Evolutionary conservation across 1,140 invertebrate genomes (phyloP).

Genomic region (Telenomus remus): DNA sequence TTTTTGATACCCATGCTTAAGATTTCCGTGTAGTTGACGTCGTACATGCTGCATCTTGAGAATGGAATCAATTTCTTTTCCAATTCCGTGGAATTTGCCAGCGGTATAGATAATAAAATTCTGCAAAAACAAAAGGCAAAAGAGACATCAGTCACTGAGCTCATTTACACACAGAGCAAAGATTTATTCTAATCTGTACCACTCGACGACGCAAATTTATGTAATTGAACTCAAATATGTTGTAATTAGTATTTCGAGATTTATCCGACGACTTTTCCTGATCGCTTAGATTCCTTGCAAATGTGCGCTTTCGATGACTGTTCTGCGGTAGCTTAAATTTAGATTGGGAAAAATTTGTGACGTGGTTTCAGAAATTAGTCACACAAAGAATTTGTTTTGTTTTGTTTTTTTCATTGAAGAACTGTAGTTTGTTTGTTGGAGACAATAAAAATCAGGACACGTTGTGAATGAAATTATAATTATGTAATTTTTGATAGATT

Average conservation of each 20-base stretch:
- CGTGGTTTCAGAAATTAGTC: too few species aligned
- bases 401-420: too few species aligned
- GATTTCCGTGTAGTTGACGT: conserved; percentile 81
- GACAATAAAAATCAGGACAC: too few species aligned
- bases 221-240: not conserved
- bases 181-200: not conserved
- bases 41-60: conserved; percentile 83
- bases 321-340: too few species aligned
- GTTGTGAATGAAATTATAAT: too few species aligned
- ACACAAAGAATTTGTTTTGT: too few species aligned
- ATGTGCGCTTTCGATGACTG: too few species aligned
- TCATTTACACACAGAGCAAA: conserved; percentile 2
- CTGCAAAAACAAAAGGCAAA: conserved; percentile 68
- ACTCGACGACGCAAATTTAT: not conserved
- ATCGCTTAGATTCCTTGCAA: too few species aligned
- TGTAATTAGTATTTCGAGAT: not conserved
- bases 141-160: not conserved
- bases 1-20: conserved; percentile 74
- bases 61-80: conserved; percentile 75
- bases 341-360: too few species aligned
- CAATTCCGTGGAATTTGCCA: conserved; percentile 61
- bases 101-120: conserved; percentile 80
- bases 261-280: too few species aligned
- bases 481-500: too few species aligned
- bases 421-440: too few species aligned